Evolutionary conservation across 2,888 invertebrate genomes (phyloP), one percentile per base, ranked within the genome.

Genomic region (Eurois occulta): DNA sequence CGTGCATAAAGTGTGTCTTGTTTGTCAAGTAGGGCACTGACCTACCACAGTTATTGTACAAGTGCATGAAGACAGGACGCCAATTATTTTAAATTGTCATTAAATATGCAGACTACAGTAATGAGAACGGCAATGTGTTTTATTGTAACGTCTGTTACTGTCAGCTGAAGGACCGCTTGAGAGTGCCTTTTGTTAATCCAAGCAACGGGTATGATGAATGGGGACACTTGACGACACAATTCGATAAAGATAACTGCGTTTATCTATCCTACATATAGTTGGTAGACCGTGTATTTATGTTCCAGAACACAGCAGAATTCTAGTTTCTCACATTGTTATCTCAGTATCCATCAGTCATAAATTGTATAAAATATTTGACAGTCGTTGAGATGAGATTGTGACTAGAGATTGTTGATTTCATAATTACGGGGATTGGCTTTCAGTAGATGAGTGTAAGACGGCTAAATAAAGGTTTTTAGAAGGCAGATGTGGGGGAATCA

Each of bases 61-160:
- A 87, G 85, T 75, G 76, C 75, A 55, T 32, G 60, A 52, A 66
- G 58, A 84, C 65, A 64, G 58, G 79, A 65, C 70, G 74, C 66
- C 64, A 77, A 80, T 81, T 68, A 66, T 65, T 74, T 79, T 77
- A 75, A 80, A 81, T 82, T 77, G 64, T 35, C 21, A 72, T 71
- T 75, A 73, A 78, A 85, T 78, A 87, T 87, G 75, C 87, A 85
- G 85, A 87, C 77, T 60, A 58, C 52, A 55, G 65, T 76, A 81
- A 86, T 81, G 73, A 77, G 75, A 79, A 62, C 73, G 64, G 58
- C 69, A 62, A 52, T 55, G 52, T 64, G 11, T 35, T 46, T 78
- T 68, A 62, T 78, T 70, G 13, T 79, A 38, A 32, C 28, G 60
- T 84, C 58, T 62, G 80, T 58, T n/a, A 18, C 43, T n/a, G 58